Conservation (phyloP, 2,797 vertebrate genomes). For the Oreonectes daqikongensis region DNA sequence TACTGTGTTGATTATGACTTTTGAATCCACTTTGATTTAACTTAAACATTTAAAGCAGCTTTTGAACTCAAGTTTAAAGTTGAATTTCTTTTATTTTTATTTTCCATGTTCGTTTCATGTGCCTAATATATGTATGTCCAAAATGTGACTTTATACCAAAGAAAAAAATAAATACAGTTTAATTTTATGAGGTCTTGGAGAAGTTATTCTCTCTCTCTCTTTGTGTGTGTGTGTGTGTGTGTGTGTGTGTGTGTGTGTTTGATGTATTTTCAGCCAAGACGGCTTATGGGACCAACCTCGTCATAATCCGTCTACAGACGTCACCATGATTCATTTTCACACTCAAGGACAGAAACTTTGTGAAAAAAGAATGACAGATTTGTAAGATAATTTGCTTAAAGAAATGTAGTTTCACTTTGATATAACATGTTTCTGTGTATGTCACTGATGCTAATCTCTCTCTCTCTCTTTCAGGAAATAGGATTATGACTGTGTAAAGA, state of each 20-base stretch:
- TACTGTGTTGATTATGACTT: too few relatives aligned
- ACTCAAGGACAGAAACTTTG: not conserved
- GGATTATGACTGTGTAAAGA: conserved; percentile 35
- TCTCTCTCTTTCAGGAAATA: not conserved
- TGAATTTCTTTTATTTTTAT: not conserved
- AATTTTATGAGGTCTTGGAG: not conserved
- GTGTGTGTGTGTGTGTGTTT: too few relatives aligned
- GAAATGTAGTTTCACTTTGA: not conserved
- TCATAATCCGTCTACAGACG: conserved; percentile 33
- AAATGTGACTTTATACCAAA: conserved; percentile 38
- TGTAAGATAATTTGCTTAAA: not conserved
- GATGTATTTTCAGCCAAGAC: conserved; percentile 52
- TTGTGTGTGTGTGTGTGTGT: too few relatives aligned
- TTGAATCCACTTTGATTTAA: too few relatives aligned
- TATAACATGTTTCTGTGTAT: too few relatives aligned
- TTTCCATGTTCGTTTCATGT: not conserved
- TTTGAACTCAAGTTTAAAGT: too few relatives aligned
- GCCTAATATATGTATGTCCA: conserved; percentile 1
- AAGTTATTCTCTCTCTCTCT: too few relatives aligned
- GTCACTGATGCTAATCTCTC: not conserved
- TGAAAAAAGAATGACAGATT: not conserved
- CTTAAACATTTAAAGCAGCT: too few relatives aligned
- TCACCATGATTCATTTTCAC: not conserved
- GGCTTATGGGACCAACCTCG: conserved; percentile 42
- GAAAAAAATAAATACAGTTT: not conserved